phyloP scores from a whole-genome alignment of 2,113 vertebrate species.

The Cariama cristata region DNA sequence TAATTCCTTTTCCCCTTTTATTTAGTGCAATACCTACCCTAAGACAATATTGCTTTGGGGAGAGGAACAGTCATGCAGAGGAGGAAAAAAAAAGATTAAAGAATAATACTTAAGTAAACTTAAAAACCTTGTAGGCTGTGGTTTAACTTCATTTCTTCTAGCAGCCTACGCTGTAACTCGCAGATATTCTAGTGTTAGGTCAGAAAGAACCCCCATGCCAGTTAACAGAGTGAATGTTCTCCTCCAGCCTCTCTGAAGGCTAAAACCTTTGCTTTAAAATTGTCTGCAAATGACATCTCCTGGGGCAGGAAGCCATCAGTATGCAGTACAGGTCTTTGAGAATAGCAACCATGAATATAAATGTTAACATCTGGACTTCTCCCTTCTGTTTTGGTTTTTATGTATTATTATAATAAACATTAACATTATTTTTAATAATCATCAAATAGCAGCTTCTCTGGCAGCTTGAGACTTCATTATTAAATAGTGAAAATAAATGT shows the following conservation, averaged over 20 bases:
- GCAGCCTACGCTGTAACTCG: neutral
- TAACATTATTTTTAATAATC: conserved; percentile 42
- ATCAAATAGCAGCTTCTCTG: conserved; percentile 25
- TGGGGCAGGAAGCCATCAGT: conserved; percentile 29
- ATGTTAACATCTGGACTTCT: conserved; percentile 40
- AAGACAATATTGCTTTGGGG: neutral
- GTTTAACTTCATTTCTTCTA: neutral
- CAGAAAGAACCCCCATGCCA: neutral
- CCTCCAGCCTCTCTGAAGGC: neutral
- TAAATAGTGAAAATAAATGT: conserved; percentile 28
- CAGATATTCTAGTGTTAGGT: neutral
- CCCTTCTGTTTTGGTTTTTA: conserved; percentile 7
- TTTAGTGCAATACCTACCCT: neutral
- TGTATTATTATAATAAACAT: conserved; percentile 43
- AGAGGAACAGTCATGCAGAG: neutral
- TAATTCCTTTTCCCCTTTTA: neutral
- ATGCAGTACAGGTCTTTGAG: neutral
- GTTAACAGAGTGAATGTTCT: neutral
- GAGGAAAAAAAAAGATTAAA: neutral
- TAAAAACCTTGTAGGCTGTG: neutral
- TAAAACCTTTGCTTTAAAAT: neutral
- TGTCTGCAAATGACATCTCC: neutral
- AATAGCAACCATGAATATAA: conserved; percentile 30
- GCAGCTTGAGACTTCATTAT: conserved; percentile 13
- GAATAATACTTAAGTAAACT: neutral